Percentiles rank a stretch among this genome's conserved stretches.
Evolutionary conservation across 2,797 vertebrate genomes (phyloP).

Genomic region (Champsocephalus gunnari): DNA sequence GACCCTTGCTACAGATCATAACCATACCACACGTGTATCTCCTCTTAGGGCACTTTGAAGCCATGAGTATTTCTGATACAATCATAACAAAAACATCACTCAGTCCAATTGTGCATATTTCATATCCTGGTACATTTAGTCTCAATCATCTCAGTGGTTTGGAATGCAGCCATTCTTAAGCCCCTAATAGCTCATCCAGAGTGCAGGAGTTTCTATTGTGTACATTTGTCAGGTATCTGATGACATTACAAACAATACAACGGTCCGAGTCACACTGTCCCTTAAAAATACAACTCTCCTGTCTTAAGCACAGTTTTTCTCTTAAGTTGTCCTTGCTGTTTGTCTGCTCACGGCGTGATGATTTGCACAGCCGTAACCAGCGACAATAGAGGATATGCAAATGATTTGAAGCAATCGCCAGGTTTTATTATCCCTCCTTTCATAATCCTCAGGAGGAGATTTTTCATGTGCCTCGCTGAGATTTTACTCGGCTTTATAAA

Average conservation of each 20-base stretch:
- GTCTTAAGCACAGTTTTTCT: background rate
- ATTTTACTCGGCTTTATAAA: slow-evolving; percentile 32
- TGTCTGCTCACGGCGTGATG: slow-evolving; percentile 31
- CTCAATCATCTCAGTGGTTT: background rate
- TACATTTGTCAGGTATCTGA: background rate
- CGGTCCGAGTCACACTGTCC: background rate
- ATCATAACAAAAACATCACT: background rate
- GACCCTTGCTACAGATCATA: background rate
- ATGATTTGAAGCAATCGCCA: slow-evolving; percentile 37
- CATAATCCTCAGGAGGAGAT: slow-evolving; percentile 41
- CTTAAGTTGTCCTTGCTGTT: slow-evolving; percentile 34
- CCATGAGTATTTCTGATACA: background rate
- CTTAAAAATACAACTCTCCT: background rate
- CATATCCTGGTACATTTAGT: background rate
- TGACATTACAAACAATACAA: background rate
- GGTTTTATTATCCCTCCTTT: slow-evolving; percentile 39
- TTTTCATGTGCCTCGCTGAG: slow-evolving; percentile 23
- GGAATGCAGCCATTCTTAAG: slow-evolving; percentile 1
- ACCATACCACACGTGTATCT: background rate
- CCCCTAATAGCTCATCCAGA: background rate
- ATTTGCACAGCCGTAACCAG: slow-evolving; percentile 38
- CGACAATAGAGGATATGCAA: slow-evolving; percentile 50
- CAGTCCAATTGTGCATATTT: background rate
- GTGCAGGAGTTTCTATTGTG: background rate
- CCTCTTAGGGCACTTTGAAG: background rate